A percentile compares a stretch with the other conserved stretches of the same genome.
These are phyloP conservation scores for Lepidostoma basale DNA, from an alignment of 1,140 invertebrate species.

Conservation along the genomic window DNA sequence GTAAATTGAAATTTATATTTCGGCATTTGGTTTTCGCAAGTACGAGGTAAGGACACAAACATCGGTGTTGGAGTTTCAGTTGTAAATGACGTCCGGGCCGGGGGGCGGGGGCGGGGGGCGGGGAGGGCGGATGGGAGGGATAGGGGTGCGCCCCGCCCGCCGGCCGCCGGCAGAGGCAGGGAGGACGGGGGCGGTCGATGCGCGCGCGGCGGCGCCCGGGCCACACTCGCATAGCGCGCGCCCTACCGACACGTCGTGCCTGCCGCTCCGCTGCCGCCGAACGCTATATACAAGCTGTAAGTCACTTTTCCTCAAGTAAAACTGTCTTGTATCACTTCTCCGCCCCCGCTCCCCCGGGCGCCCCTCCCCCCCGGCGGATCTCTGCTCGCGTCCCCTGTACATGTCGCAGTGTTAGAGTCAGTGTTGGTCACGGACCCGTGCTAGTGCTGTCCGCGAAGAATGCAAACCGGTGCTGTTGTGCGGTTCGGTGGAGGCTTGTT, in stretches of 20 bases:
- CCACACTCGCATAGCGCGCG: conserved; percentile 56
- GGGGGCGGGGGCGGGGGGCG: conserved; percentile 30
- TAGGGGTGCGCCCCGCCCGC: not conserved
- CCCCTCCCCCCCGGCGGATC: conserved; percentile 51
- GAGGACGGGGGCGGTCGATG: conserved; percentile 49
- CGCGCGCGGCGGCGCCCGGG: conserved; percentile 47
- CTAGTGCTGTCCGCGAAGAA: conserved; percentile 41
- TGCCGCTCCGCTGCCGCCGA: conserved; percentile 35
- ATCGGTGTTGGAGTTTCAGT: not conserved
- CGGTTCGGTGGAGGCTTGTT: conserved; percentile 45
- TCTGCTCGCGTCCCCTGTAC: conserved; percentile 56
- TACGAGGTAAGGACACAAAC: no score
- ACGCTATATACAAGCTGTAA: conserved; percentile 39
- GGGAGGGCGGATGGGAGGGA: not conserved
- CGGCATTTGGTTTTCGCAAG: no score
- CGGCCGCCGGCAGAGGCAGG: not conserved
- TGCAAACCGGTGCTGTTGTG: conserved; percentile 46
- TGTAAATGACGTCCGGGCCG: conserved; percentile 16
- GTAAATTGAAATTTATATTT: no score
- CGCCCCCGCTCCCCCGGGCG: conserved; percentile 47
- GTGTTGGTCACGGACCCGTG: conserved; percentile 57
- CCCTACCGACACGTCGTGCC: conserved; percentile 47
- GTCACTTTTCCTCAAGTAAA: conserved; percentile 37
- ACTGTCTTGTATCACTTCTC: conserved; percentile 30
- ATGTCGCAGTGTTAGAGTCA: conserved; percentile 62